phyloP scores from a whole-genome alignment of 2,113 vertebrate genomes.

The Propithecus coquereli region DNA sequence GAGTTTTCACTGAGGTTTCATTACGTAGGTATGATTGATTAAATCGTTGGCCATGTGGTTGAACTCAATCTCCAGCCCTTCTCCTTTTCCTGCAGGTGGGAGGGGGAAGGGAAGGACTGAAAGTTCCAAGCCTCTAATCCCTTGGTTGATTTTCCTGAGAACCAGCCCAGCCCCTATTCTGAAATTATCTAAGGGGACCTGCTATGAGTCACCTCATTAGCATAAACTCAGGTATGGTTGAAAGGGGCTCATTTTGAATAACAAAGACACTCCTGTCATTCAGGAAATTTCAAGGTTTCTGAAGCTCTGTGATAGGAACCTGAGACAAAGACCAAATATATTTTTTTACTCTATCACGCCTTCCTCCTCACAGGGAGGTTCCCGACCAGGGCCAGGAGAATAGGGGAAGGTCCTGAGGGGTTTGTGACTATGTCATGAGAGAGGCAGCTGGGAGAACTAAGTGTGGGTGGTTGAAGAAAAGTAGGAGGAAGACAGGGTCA shows the following conservation, averaged over 20 bases:
- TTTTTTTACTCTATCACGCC: background rate
- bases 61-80: background rate
- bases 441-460: background rate
- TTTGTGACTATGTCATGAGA: background rate
- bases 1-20: slow-evolving; percentile 30
- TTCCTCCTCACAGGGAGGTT: background rate
- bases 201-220: background rate
- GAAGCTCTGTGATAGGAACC: background rate
- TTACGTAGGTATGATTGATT: background rate
- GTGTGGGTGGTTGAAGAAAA: background rate
- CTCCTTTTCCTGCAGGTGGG: background rate
- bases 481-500: background rate
- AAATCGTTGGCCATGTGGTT: background rate
- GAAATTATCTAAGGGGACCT: background rate
- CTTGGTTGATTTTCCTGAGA: background rate
- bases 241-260: background rate
- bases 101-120: background rate
- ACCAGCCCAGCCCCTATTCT: background rate
- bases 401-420: rapidly evolving
- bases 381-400: background rate
- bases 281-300: background rate
- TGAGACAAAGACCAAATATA: background rate
- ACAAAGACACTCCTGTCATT: background rate
- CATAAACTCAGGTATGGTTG: background rate
- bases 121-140: background rate